A percentile compares a stretch with the other conserved stretches of the same genome.
Conservation (phyloP, 1,140 invertebrate genomes). For the Bradynema listronoti region DNA sequence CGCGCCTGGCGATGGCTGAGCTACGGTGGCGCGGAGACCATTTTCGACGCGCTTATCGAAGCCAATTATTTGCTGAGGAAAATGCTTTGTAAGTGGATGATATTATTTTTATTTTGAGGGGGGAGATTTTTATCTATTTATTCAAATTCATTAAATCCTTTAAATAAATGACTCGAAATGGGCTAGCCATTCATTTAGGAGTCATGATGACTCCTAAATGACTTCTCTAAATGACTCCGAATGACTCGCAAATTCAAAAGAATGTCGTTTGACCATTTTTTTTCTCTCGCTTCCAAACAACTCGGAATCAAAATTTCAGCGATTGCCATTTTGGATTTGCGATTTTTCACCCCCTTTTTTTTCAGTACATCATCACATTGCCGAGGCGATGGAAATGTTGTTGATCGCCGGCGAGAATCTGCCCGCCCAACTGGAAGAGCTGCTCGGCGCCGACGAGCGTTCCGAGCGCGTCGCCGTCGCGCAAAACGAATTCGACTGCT, state of each 20-base stretch:
- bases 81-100: constrained; percentile 27
- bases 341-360: no score
- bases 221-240: no score
- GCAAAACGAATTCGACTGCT: constrained; percentile 31
- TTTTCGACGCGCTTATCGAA: constrained; percentile 33
- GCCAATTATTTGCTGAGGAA: constrained; percentile 38
- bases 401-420: constrained; percentile 22
- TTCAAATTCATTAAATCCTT: not conserved
- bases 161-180: not conserved
- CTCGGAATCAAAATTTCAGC: no score
- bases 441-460: no score
- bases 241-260: no score
- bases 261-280: no score
- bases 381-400: constrained; percentile 34
- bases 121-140: not conserved
- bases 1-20: constrained; percentile 39
- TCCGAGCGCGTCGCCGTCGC: constrained; percentile 15
- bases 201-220: no score
- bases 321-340: no score
- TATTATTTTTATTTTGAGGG: not conserved
- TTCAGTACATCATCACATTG: constrained; percentile 29
- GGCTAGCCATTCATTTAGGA: no score
- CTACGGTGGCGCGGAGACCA: constrained; percentile 29
- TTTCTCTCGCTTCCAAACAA: no score
- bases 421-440: no score